Evolutionary conservation across 2,113 vertebrate genomes (phyloP), one percentile per base, ranked within the genome.

Genomic region (Craseonycteris thonglongyai): DNA sequence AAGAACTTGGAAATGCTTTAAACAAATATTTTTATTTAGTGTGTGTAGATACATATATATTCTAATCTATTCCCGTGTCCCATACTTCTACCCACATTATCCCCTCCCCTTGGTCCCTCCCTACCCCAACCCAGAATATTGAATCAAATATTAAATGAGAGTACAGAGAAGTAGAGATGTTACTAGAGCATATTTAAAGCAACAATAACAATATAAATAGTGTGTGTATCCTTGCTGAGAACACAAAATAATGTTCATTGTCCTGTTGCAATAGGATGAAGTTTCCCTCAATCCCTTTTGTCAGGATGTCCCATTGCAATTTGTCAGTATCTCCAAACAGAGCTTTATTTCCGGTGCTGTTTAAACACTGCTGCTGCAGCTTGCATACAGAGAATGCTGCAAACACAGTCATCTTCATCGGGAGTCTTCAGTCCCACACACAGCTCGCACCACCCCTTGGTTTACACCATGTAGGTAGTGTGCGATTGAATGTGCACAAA

Each of bases 91-190:
- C 19, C n/a, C 59, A 38, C 22, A 69, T 24, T 92, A 54, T 30
- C 6, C 16, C 35, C 28, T 84, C 47, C 15, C 28, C 22, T 59
- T 61, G 7, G 0, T 21, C 47, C 54, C 80, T 74, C 81, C 51
- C 61, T 26, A 75, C 35, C 69, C 61, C 54, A 61, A 75, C 54
- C 69, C 68, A 90, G 30, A 75, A 88, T 87, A 13, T 24, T 87
- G 7, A 95, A 85, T 38, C 42, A 95, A 94, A 94, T 69, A 88
- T 40, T 87, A 87, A 82, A 94, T 86, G 74, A 91, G 45, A 15
- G 68, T 86, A 86, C 68, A 93, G 82, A 71, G 51, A n/a, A 88
- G 71, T 88, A 82, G 47, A 6, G 19, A 33, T 16, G 49, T 18
- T 74, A 42, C 21, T 51, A 85, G 38, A 49, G 58, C 45, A 85